Evolutionary conservation across 2,888 invertebrate species (phyloP).

Genomic region (Masnerella sp.): DNA sequence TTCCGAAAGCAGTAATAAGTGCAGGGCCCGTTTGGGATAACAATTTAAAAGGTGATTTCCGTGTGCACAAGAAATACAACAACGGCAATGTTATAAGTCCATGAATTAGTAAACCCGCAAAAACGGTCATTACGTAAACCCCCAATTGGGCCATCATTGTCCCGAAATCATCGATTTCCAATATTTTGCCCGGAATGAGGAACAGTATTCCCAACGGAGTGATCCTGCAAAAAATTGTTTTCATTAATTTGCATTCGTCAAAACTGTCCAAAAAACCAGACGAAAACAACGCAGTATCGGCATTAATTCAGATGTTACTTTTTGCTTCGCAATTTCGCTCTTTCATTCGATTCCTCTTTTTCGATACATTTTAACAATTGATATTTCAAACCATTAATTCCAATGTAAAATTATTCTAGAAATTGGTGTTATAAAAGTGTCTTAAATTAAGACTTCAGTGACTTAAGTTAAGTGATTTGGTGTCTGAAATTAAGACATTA

Average conservation of each 20-base stretch:
- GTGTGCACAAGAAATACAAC: slow-evolving; percentile 89
- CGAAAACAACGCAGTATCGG: too few species aligned
- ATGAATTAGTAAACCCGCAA: slow-evolving; percentile 92
- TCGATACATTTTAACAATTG: too few species aligned
- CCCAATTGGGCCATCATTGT: slow-evolving; percentile 92
- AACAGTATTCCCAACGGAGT: slow-evolving; percentile 93
- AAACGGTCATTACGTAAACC: slow-evolving; percentile 93
- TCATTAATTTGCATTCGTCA: too few species aligned
- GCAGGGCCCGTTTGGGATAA: slow-evolving; percentile 92
- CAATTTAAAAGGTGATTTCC: slow-evolving; percentile 89
- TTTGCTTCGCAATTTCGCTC: too few species aligned
- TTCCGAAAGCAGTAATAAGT: slow-evolving; percentile 96
- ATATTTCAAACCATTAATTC: too few species aligned
- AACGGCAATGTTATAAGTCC: slow-evolving; percentile 93
- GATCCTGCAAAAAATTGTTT: slow-evolving; percentile 80
- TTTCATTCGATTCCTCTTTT: too few species aligned
- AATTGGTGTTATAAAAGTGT: too few species aligned
- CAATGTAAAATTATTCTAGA: too few species aligned
- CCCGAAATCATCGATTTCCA: slow-evolving; percentile 91
- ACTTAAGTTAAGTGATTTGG: too few species aligned
- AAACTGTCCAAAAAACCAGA: too few species aligned
- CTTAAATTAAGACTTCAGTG: too few species aligned
- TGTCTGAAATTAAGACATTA: too few species aligned
- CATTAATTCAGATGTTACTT: background rate
- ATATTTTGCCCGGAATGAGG: slow-evolving; percentile 92